A percentile compares a stretch with the other conserved stretches of the same genome.
Conservation (phyloP, 2,797 vertebrate genomes). For the Phrynocephalus forsythii region DNA sequence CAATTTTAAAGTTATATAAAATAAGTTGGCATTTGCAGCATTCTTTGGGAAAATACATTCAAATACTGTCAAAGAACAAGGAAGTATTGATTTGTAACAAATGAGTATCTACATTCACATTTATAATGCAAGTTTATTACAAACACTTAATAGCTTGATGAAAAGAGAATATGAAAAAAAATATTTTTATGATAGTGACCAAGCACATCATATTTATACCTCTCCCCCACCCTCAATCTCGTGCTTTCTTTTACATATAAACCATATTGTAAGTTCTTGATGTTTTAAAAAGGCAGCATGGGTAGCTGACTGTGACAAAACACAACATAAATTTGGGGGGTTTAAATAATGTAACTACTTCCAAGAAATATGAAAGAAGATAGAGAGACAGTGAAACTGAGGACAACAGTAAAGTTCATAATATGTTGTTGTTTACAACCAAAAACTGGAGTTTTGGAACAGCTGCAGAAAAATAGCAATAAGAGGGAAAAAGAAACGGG, state of each 20-base stretch:
- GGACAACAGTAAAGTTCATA: neutral
- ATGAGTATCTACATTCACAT: neutral
- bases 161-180: neutral
- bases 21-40: neutral
- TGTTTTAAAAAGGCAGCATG: slow-evolving; percentile 11
- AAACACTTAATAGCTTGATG: slow-evolving; percentile 6
- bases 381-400: neutral
- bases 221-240: neutral
- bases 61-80: neutral
- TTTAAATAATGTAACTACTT: neutral
- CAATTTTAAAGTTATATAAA: slow-evolving; percentile 37
- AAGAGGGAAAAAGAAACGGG: neutral
- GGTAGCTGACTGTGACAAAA: neutral
- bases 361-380: neutral
- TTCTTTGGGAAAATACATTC: slow-evolving; percentile 28
- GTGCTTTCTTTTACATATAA: neutral
- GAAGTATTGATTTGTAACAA: slow-evolving; percentile 16
- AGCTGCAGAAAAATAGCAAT: neutral
- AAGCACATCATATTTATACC: neutral
- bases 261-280: neutral
- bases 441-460: neutral
- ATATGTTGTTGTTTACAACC: neutral
- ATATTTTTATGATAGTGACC: neutral
- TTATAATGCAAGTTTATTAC: neutral
- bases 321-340: neutral